These are phyloP conservation scores for Drosophila paracracens DNA, from an alignment of 2,888 invertebrate species.

Conservation along the genomic window DNA sequence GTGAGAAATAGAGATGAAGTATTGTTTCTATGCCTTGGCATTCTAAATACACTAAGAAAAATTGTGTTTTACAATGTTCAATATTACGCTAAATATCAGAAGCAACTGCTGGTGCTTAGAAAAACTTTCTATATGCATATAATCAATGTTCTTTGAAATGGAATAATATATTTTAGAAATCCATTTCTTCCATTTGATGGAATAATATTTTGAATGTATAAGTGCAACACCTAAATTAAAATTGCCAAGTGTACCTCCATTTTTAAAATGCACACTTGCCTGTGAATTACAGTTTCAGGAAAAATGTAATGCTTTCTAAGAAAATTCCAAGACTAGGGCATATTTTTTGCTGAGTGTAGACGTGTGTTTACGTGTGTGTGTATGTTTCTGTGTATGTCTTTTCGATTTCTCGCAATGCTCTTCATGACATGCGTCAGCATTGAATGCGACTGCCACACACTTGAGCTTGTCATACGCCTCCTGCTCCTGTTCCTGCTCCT, in stretches of 20 bases:
- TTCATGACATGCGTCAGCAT: constrained; percentile 50
- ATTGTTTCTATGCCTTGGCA: constrained; percentile 36
- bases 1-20: constrained; percentile 19
- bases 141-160: not conserved
- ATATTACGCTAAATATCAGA: not conserved
- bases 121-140: not conserved
- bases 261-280: not conserved
- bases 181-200: accelerated
- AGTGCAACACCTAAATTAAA: not conserved
- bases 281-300: not conserved
- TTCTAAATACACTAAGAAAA: not conserved
- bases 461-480: constrained; percentile 65
- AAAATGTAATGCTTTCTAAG: not conserved
- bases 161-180: not conserved
- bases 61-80: not conserved
- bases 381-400: constrained; percentile 40
- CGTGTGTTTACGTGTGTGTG: not conserved
- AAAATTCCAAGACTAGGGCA: accelerated
- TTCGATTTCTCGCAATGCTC: constrained; percentile 64
- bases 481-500: constrained; percentile 2
- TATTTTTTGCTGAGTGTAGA: not conserved
- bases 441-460: constrained; percentile 49
- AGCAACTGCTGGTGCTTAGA: not conserved
- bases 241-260: not conserved
- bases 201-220: not conserved